Base-by-base conservation (phyloP, 2,888 invertebrate genomes). In the Pseudococcus viburni region DNA sequence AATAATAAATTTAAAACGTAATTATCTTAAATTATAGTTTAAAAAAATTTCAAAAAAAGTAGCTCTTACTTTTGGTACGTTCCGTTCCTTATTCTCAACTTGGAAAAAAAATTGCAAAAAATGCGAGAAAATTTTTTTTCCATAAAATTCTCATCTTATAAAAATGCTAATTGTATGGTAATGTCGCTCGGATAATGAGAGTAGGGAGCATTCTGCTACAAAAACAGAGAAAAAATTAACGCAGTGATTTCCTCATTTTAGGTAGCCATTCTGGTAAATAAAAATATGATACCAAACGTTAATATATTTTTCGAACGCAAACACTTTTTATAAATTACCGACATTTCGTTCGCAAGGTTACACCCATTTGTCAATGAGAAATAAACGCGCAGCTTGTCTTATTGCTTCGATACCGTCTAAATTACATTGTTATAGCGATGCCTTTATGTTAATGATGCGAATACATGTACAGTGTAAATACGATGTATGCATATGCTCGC, bases 301-400 rank as follows among this genome's bases (percentile, higher is more conserved):
- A 68, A 26, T 68, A 68, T 68, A 68, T 68, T 68, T 68, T 68
- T 26, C 68, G 68, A 26, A 68, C 68, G 68, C 68, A 68, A 68
- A 68, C 68, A 68, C 68, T 73, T 73, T 73, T 73, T 73, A 73
- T 73, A 73, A 73, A 73, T 73, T 73, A 39, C 73, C 73, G 17
- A 73, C 73, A 73, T 73, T 73, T 73, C 73, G 73, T 73, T 73
- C 73, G 73, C 73, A 73, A 73, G 73, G 73, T 73, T 73, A 33
- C 33, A 73, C 73, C 73, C 73, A 73, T 73, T 73, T 73, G 73
- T 73, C 73, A 39, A 73, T 73, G 73, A 73, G 73, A 73, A 73
- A 73, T 73, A 73, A 33, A 73, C 73, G 73, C 12, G 33, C 3
- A 33, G 73, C 17, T 73, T 73, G 73, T 33, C 73, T 73, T 73